Base-by-base conservation (phyloP, 2,888 invertebrate species). In the Agrotis puta region DNA sequence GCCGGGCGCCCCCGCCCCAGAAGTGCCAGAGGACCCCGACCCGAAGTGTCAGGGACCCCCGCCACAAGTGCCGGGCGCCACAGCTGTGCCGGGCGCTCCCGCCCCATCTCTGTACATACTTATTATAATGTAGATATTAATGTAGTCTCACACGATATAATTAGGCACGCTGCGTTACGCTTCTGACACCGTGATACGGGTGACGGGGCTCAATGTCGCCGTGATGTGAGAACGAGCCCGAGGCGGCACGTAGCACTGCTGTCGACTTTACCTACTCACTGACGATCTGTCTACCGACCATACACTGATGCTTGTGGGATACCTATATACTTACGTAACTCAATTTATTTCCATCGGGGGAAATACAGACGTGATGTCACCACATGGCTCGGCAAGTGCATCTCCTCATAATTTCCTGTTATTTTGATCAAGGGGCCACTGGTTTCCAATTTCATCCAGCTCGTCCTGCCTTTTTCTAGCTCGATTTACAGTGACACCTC, bases 151-250 rank as follows among this genome's bases (percentile, higher is more conserved):
- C 81, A 74, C 69, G 70, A 47, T 61, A 58, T 62, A 43, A 79
- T 79, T 82, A 76, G 71, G 64, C 80, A 80, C 81, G 83, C 83
- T 67, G 74, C 83, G 73, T 54, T 68, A 64, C 67, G 82, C 83
- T 82, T 82, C 64, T 43, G 54, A 65, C 75, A 79, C 71, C 43
- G 62, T 57, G 48, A 59, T 47, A 63, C 50, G 56, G 56, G 33
- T 56, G 56, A 13, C 27, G 53, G 58, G 63, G 53, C 80, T 43
- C 50, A 70, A 48, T 22, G 56, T 11, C 22, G 43, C 65, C 33
- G 43, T 20, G 70, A 48, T 22, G 33, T 39, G 39, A 39, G 39
- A 39, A n/a, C 16, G 16, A 66, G 22, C 27, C 33, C 13, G 48
- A 66, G 22, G 22, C 33, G 20, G 24, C 50, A 22, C 33, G 18